phyloP scores from a whole-genome alignment of 1,140 invertebrate species.

The Nomia melanderi region DNA sequence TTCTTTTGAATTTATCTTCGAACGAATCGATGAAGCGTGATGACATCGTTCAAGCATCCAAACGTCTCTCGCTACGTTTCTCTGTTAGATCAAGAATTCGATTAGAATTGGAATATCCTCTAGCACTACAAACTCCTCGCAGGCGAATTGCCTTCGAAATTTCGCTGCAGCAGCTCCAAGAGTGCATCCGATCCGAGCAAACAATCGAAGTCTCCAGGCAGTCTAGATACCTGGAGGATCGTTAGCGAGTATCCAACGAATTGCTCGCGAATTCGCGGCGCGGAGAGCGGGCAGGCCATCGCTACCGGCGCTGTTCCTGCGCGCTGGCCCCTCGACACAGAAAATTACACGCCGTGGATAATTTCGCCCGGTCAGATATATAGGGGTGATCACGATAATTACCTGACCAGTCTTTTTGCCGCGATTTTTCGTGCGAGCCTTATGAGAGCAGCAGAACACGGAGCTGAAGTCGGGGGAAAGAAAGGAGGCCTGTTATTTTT shows the following conservation, averaged over 20 bases:
- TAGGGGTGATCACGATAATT: constrained; percentile 43
- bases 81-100: too few species aligned
- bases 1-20: too few species aligned
- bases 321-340: constrained; percentile 15
- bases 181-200: too few species aligned
- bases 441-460: neutral
- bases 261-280: neutral
- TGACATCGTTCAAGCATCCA: too few species aligned
- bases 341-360: constrained; percentile 43
- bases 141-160: too few species aligned
- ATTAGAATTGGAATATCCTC: too few species aligned
- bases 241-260: neutral
- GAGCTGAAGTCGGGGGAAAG: too few species aligned
- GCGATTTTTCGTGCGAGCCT: constrained; percentile 23
- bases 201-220: too few species aligned
- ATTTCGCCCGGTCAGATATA: constrained; percentile 29
- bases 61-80: too few species aligned
- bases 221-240: neutral
- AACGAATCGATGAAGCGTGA: too few species aligned
- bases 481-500: neutral
- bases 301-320: neutral
- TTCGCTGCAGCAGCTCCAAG: too few species aligned
- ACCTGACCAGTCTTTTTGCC: constrained; percentile 8
- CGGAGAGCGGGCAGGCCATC: neutral
- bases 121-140: too few species aligned